A percentile compares a stretch with the other conserved stretches of the same genome.
Evolutionary conservation across 2,113 vertebrate species (phyloP).

Genomic region (Nibea coibor): DNA sequence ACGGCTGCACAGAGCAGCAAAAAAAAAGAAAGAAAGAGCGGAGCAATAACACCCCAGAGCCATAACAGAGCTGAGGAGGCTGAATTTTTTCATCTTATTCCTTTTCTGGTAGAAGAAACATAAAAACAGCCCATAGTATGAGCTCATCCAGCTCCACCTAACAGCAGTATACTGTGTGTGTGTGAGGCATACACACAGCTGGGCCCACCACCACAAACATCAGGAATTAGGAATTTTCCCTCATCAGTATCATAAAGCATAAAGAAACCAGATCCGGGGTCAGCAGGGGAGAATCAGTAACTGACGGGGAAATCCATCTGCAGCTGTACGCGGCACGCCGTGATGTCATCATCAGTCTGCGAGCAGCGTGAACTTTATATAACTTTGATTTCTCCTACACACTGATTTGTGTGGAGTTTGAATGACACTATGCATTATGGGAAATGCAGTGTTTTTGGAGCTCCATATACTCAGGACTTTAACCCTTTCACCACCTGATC

Average conservation of each 20-base stretch:
- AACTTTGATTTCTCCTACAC: no score
- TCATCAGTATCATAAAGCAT: conserved; percentile 38
- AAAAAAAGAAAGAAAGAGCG: conserved; percentile 49
- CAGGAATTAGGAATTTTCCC: conserved; percentile 45
- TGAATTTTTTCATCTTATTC: conserved; percentile 47
- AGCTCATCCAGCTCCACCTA: conserved; percentile 75
- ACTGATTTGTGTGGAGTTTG: not conserved
- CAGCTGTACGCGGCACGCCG: not conserved
- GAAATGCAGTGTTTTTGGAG: no score
- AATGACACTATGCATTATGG: no score
- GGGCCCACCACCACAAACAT: conserved; percentile 45
- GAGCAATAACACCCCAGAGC: conserved; percentile 49
- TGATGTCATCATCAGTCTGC: conserved; percentile 4
- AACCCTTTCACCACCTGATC: not conserved
- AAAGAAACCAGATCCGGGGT: conserved; percentile 44
- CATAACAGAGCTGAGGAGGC: conserved; percentile 43
- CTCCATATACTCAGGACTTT: not conserved
- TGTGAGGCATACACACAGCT: conserved; percentile 58
- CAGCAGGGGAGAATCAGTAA: conserved; percentile 1
- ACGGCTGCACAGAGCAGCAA: conserved; percentile 39
- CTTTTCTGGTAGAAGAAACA: conserved; percentile 39
- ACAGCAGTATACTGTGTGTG: conserved; percentile 33
- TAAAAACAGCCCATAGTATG: conserved; percentile 51
- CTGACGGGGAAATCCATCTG: not conserved
- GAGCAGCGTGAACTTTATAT: not conserved